A percentile compares a stretch with the other conserved stretches of the same genome.
phyloP scores from a whole-genome alignment of 2,888 invertebrate genomes.

The Gastrophysa polygoni region DNA sequence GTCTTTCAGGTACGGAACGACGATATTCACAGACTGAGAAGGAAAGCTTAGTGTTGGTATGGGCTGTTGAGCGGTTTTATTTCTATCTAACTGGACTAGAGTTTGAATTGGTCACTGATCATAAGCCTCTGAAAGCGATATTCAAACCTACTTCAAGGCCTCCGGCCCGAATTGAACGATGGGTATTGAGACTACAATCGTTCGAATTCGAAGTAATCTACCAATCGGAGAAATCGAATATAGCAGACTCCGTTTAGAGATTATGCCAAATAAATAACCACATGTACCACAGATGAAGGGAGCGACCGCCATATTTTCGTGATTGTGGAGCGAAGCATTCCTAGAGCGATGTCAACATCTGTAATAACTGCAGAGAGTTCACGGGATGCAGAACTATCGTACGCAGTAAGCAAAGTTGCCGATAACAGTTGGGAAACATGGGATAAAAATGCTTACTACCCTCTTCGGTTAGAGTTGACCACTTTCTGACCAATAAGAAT shows the following conservation, averaged over 20 bases:
- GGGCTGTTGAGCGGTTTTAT: slow-evolving; percentile 53
- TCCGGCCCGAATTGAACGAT: slow-evolving; percentile 31
- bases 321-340: too few relatives aligned
- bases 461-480: neutral
- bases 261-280: too few relatives aligned
- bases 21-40: slow-evolving; percentile 51
- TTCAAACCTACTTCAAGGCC: slow-evolving; percentile 32
- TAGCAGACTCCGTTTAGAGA: slow-evolving; percentile 13
- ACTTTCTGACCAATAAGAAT: slow-evolving; percentile 24
- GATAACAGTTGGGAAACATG: too few relatives aligned
- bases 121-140: slow-evolving; percentile 51
- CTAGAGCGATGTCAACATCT: too few relatives aligned
- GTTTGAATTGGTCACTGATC: slow-evolving; percentile 51
- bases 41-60: slow-evolving; percentile 53
- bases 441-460: too few relatives aligned
- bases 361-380: too few relatives aligned
- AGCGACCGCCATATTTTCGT: too few relatives aligned
- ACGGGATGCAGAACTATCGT: too few relatives aligned
- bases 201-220: slow-evolving; percentile 38
- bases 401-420: too few relatives aligned
- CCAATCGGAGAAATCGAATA: slow-evolving; percentile 37
- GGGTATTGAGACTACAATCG: slow-evolving; percentile 36
- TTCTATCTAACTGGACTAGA: slow-evolving; percentile 53
- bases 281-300: too few relatives aligned
- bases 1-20: slow-evolving; percentile 35